Evolutionary conservation across 53 echinoderm and acorn worm genomes (phyloP).

Genomic region (Mesocentrotus franciscanus): DNA sequence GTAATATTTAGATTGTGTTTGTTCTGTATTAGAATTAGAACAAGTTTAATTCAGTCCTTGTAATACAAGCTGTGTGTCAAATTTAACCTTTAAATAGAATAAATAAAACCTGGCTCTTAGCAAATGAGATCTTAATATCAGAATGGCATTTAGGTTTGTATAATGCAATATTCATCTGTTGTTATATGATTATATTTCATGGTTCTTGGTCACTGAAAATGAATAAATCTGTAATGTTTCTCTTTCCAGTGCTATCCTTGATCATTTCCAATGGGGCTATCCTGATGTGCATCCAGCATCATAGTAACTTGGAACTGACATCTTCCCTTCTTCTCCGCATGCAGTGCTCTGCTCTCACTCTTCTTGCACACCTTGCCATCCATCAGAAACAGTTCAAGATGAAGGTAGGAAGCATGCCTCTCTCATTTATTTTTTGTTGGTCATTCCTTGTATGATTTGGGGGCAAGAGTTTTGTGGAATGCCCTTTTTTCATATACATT

Average conservation of each 20-base stretch:
- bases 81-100: not conserved
- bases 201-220: not conserved
- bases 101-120: not conserved
- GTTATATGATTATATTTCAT: not conserved
- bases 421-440: not conserved
- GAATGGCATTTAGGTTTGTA: too few species aligned
- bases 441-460: not conserved
- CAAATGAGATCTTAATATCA: too few species aligned
- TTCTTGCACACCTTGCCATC: conserved; percentile 50
- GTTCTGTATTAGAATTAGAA: not conserved
- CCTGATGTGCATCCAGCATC: not conserved
- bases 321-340: not conserved
- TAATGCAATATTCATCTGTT: too few species aligned
- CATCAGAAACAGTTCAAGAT: conserved; percentile 32
- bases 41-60: not conserved
- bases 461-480: too few species aligned
- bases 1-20: too few species aligned
- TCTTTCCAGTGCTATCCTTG: conserved; percentile 41
- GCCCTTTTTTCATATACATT: too few species aligned
- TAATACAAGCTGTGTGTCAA: not conserved
- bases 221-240: not conserved
- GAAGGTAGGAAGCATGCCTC: not conserved
- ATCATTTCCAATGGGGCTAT: conserved; percentile 26
- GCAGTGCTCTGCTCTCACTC: conserved; percentile 39
- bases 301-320: not conserved